Percentiles rank a stretch among this genome's conserved stretches.
Evolutionary conservation across 2,113 vertebrate species (phyloP).

Genomic region (Aldabrachelys gigantea): DNA sequence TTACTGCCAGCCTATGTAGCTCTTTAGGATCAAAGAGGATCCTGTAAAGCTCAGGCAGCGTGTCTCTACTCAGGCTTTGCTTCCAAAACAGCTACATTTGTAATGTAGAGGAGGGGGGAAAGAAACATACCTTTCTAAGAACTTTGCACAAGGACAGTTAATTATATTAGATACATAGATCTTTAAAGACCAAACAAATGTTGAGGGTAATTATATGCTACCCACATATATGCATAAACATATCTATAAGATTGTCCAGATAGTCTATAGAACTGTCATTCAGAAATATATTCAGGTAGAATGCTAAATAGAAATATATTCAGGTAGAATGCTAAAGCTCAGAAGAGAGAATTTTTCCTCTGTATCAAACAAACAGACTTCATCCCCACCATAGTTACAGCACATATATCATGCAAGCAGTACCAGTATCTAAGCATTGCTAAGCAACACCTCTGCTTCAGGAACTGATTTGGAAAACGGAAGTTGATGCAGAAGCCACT

Average conservation of each 20-base stretch:
- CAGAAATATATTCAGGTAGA: neutral
- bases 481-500: conserved; percentile 36
- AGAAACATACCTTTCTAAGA: conserved; percentile 35
- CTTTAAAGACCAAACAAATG: neutral
- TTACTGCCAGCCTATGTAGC: neutral
- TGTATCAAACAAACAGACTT: neutral
- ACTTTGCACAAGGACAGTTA: neutral
- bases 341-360: neutral
- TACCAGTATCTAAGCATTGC: conserved; percentile 54
- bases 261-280: neutral
- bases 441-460: conserved; percentile 68
- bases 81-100: conserved; percentile 4
- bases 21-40: conserved; percentile 22
- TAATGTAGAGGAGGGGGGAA: neutral
- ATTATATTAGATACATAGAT: conserved; percentile 1
- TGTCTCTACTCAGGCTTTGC: neutral
- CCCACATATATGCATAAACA: neutral
- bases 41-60: neutral
- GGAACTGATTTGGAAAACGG: conserved; percentile 33
- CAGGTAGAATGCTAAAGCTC: neutral
- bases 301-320: neutral
- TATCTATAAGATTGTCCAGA: neutral
- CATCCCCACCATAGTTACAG: neutral
- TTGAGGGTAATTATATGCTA: conserved; percentile 13
- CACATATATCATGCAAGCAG: neutral